These are phyloP conservation scores for Alaudala cheleensis DNA, from an alignment of 2,113 vertebrate genomes.

Conservation along the genomic window DNA sequence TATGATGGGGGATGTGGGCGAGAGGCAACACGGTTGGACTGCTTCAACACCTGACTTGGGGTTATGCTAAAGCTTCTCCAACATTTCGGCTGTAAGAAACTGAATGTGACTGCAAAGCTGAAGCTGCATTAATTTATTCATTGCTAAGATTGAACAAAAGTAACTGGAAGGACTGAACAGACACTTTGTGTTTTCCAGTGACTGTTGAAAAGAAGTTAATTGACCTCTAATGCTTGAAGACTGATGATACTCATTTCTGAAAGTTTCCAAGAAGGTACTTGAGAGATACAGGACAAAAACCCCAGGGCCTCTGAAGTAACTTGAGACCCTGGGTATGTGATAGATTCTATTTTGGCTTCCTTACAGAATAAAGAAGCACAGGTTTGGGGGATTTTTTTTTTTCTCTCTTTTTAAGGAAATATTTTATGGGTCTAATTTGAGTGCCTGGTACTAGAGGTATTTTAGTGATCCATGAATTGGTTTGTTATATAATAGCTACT, in stretches of 20 bases:
- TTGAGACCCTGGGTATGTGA: neutral
- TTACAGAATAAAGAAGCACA: conserved; percentile 30
- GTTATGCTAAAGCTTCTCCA: neutral
- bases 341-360: conserved; percentile 9
- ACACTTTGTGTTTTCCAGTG: neutral
- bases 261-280: neutral
- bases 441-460: conserved; percentile 58
- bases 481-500: conserved; percentile 64
- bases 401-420: neutral
- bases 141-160: neutral
- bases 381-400: neutral
- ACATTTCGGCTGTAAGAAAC: neutral
- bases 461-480: conserved; percentile 51
- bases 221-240: neutral
- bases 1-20: neutral
- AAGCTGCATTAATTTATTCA: neutral
- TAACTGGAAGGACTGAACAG: neutral
- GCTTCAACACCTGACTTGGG: neutral
- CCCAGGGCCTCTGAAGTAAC: neutral
- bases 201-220: neutral
- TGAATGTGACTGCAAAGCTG: neutral
- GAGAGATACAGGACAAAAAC: neutral
- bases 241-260: neutral
- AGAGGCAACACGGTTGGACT: neutral
- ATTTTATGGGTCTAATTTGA: neutral